These are phyloP conservation scores for Epizoanthus stellaris DNA, from an alignment of 92 coral and sea anemone genomes.

Conservation along the genomic window DNA sequence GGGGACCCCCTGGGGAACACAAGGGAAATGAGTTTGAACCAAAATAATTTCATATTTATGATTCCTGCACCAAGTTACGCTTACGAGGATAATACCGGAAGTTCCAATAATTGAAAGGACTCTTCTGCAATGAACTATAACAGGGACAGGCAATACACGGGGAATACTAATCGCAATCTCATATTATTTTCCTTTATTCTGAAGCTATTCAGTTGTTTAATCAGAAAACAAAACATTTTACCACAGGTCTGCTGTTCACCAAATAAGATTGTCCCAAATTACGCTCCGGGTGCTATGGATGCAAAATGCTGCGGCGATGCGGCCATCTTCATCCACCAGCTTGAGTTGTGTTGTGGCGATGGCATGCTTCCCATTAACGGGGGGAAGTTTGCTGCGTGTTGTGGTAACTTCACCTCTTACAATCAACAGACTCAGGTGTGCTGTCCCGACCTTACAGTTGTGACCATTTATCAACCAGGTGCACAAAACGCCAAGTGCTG, in stretches of 20 bases:
- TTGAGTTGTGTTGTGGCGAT: slow-evolving; percentile 42
- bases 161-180: too few species aligned
- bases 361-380: not conserved
- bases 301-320: slow-evolving; percentile 41
- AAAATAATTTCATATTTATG: too few species aligned
- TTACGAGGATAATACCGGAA: too few species aligned
- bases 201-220: too few species aligned
- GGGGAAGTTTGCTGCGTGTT: slow-evolving; percentile 41
- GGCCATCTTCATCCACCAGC: slow-evolving; percentile 11
- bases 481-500: slow-evolving; percentile 43
- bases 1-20: too few species aligned
- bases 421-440: slow-evolving; percentile 43
- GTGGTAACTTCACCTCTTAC: slow-evolving; percentile 37
- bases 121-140: too few species aligned
- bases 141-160: too few species aligned
- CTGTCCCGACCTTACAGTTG: slow-evolving; percentile 35
- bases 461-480: slow-evolving; percentile 29
- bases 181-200: too few species aligned
- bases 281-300: slow-evolving; percentile 4
- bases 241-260: slow-evolving; percentile 38
- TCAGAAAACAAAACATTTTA: not conserved
- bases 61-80: too few species aligned
- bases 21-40: too few species aligned
- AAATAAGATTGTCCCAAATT: not conserved
- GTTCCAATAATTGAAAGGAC: too few species aligned